Evolutionary conservation across 2,797 vertebrate genomes (phyloP).

Genomic region (Vireo griseus): DNA sequence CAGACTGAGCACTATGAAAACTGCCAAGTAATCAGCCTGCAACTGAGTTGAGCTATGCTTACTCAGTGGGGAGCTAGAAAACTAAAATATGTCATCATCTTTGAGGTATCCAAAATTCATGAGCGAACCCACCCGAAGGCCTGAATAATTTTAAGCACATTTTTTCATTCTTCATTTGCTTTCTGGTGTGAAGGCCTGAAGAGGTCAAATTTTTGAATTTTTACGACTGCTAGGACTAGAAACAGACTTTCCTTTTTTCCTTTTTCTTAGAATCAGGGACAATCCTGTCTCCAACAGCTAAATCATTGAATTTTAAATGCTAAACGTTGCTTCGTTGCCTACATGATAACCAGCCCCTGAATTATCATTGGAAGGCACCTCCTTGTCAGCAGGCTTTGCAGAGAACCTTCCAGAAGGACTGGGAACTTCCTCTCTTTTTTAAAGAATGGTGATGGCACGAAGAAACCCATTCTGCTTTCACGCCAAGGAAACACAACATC

Average conservation of each 20-base stretch:
- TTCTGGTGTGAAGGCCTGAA: neutral
- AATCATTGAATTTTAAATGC: neutral
- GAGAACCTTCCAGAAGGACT: neutral
- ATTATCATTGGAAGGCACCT: neutral
- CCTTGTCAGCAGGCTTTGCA: neutral
- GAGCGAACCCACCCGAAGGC: neutral
- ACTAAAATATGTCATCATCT: neutral
- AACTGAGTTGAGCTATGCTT: neutral
- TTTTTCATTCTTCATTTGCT: neutral
- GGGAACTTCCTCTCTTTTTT: neutral
- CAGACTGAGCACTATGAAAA: neutral
- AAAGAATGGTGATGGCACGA: neutral
- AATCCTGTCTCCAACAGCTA: neutral
- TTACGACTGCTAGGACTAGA: neutral
- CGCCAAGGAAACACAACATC: neutral
- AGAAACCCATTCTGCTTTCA: neutral
- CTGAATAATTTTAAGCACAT: neutral
- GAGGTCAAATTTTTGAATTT: neutral
- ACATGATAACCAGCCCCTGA: neutral
- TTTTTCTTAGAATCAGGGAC: neutral
- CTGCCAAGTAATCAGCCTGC: conserved; percentile 1
- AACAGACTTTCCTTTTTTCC: neutral
- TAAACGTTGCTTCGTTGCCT: neutral
- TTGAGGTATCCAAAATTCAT: conserved; percentile 7
- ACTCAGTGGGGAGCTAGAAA: neutral